These are phyloP conservation scores for Hemicordylus capensis DNA, from an alignment of 2,113 vertebrate genomes.

Conservation along the genomic window DNA sequence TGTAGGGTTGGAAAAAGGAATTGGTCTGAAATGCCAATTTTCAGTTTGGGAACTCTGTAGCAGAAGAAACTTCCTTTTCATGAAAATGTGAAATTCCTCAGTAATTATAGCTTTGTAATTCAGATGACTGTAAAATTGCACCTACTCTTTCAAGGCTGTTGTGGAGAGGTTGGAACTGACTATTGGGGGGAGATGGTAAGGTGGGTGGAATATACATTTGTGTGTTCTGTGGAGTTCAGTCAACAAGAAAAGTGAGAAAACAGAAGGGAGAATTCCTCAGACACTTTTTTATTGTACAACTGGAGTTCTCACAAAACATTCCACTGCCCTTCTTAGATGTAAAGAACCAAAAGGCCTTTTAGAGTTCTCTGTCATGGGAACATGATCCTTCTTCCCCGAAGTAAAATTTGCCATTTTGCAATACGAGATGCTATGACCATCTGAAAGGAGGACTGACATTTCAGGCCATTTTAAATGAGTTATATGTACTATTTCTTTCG, in stretches of 20 bases:
- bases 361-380: conserved; percentile 1
- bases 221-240: not conserved
- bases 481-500: conserved; percentile 48
- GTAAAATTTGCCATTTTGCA: conserved; percentile 41
- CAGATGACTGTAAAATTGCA: conserved; percentile 42
- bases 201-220: not conserved
- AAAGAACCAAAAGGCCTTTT: conserved; percentile 10
- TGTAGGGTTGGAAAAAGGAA: conserved; percentile 58
- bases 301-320: not conserved
- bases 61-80: conserved; percentile 35
- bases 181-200: not conserved
- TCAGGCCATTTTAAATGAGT: conserved; percentile 54
- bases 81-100: conserved; percentile 29
- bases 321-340: not conserved
- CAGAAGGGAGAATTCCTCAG: conserved; percentile 8
- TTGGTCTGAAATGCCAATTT: conserved; percentile 60
- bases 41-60: conserved; percentile 54
- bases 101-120: conserved; percentile 56
- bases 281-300: not conserved
- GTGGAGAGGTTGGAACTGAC: not conserved
- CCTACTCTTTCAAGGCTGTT: conserved; percentile 10
- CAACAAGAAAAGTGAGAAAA: conserved; percentile 20
- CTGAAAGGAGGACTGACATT: conserved; percentile 41
- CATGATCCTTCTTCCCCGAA: conserved; percentile 15
- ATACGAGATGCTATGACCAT: conserved; percentile 21